Evolutionary conservation across 2,797 vertebrate genomes (phyloP), one percentile per base, ranked within the genome.

Genomic region (Limosa lapponica): DNA sequence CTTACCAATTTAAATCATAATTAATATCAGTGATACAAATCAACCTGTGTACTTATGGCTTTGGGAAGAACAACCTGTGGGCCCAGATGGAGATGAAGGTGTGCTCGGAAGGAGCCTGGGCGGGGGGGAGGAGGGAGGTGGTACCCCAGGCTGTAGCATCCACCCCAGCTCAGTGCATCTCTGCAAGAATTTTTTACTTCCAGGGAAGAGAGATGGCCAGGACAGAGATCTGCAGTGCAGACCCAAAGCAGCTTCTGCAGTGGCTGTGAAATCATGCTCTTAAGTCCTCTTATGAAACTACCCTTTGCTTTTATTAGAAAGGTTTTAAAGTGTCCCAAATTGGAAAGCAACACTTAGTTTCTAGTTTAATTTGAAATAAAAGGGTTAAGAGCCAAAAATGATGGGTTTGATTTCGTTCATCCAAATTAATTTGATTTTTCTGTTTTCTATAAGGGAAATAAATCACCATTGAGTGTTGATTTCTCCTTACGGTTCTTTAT

Each of bases 401-500:
- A 51, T 84, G 43, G 39, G 2, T 84, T 82, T 89, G 12, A 64
- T 85, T 73, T 66, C 8, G 8, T 73, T 84, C 25, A 39, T 84
- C 51, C 66, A n/a, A 74, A 86, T 37, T 16, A 69, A 73, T 90
- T 86, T 13, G 16, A 7, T 82, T 91, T 91, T 94, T 69, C 43
- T 57, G 5, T 78, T 93, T 93, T 85, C 62, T 82, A 28, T 62
- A 37, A 77, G 62, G 65, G 39, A 89, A 93, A 69, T 82, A 87
- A 94, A 94, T 93, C 71, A 77, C 37, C 16, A 16, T 66, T 58
- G 73, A 23, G 59, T 79, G 66, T 52, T 82, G 66, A 82, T 96
- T 87, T 87, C 49, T 74, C 54, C n/a, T 87, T 82, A 51, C 24
- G 24, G 66, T 79, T 82, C 46, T 84, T 94, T 89, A 55, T 87